These are phyloP conservation scores for Eurois occulta DNA, from an alignment of 2,888 invertebrate genomes.

Conservation along the genomic window DNA sequence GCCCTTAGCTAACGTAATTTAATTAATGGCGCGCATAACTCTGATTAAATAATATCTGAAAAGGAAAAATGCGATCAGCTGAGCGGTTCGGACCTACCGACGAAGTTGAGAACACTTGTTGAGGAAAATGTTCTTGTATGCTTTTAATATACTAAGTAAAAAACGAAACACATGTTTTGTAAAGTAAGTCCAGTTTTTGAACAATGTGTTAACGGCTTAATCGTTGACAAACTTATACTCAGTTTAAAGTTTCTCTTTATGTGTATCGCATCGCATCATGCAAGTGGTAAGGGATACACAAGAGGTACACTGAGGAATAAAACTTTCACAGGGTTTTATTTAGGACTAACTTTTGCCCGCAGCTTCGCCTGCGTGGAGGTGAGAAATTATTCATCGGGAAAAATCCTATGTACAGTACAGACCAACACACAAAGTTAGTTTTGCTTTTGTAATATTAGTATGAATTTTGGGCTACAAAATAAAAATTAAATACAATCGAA, in stretches of 20 bases:
- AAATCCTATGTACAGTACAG: background rate
- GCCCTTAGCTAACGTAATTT: slow-evolving; percentile 82
- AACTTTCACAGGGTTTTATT: background rate
- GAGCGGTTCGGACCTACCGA: slow-evolving; percentile 39
- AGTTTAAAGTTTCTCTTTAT: no score
- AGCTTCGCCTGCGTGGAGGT: background rate
- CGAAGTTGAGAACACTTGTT: slow-evolving; percentile 52
- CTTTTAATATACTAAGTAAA: background rate
- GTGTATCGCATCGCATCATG: background rate
- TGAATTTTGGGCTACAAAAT: background rate
- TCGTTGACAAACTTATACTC: no score
- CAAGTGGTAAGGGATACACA: no score
- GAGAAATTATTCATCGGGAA: background rate
- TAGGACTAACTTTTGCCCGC: background rate
- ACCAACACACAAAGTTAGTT: no score
- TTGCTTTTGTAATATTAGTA: background rate
- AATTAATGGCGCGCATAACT: slow-evolving; percentile 85
- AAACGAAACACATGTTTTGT: background rate
- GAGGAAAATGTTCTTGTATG: slow-evolving; percentile 27
- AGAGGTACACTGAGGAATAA: background rate
- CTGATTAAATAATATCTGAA: slow-evolving; percentile 82
- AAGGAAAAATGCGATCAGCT: slow-evolving; percentile 68
- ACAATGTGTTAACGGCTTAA: background rate
- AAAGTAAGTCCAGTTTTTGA: background rate
- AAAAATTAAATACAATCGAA: background rate